phyloP scores from a whole-genome alignment of 2,888 invertebrate species.

The Sepioteuthis lessoniana region DNA sequence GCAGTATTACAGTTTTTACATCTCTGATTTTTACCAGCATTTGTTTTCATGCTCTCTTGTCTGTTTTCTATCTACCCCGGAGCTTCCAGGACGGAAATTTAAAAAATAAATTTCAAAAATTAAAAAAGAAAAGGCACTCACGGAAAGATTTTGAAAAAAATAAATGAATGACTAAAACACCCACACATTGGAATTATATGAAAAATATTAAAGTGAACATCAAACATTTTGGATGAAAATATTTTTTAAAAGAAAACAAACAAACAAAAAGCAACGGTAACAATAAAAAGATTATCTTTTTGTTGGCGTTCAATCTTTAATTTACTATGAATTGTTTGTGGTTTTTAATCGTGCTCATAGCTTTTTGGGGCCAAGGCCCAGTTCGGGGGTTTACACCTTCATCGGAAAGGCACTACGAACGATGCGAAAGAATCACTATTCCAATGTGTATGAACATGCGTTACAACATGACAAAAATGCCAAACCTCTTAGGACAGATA shows the following conservation, averaged over 20 bases:
- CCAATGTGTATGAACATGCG: conserved; percentile 87
- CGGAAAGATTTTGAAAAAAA: no score
- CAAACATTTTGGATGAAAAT: not conserved
- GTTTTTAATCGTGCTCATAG: not conserved
- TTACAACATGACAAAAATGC: conserved; percentile 90
- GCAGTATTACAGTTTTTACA: not conserved
- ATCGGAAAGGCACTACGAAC: conserved; percentile 55
- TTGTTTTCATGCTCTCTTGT: not conserved
- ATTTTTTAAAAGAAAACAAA: not conserved
- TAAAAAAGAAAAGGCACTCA: no score
- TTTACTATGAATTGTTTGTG: conserved; percentile 6
- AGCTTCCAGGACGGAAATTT: no score
- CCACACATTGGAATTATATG: not conserved
- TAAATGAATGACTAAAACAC: not conserved
- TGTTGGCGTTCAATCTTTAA: not conserved
- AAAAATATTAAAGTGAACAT: not conserved
- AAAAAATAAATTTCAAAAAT: no score
- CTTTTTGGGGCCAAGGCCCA: not conserved
- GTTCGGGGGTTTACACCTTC: not conserved
- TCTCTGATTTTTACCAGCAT: not conserved
- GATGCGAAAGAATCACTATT: conserved; percentile 85
- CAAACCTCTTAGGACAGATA: conserved; percentile 86
- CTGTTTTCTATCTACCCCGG: not conserved
- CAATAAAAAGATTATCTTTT: not conserved
- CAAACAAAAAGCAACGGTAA: not conserved